A percentile compares a stretch with the other conserved stretches of the same genome.
These are phyloP conservation scores for Arenaria interpres DNA, from an alignment of 2,113 vertebrate species.

Conservation along the genomic window DNA sequence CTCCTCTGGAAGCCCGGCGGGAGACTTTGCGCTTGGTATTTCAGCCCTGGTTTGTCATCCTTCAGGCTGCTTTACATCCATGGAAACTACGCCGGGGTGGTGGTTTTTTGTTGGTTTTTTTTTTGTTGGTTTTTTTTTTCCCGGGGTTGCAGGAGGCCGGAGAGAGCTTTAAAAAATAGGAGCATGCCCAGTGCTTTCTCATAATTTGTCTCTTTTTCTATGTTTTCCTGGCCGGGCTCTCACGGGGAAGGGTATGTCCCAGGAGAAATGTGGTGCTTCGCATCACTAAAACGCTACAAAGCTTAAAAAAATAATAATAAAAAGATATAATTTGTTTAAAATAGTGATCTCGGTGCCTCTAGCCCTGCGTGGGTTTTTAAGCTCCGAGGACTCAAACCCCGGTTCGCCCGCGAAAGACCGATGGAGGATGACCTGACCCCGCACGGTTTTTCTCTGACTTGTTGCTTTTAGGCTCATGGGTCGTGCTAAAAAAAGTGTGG, in stretches of 20 bases:
- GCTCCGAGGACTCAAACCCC: neutral
- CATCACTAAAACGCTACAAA: neutral
- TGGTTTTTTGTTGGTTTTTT: too few relatives aligned
- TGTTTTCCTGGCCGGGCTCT: neutral
- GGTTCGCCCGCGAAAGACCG: neutral
- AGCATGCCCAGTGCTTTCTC: neutral
- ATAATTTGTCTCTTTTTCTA: neutral
- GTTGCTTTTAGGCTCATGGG: rapidly evolving
- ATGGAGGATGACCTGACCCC: neutral
- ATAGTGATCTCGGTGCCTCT: neutral
- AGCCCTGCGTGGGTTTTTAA: neutral
- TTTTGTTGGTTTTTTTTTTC: neutral
- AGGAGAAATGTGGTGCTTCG: neutral
- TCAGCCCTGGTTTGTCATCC: neutral
- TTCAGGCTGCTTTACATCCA: neutral
- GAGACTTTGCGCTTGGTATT: neutral
- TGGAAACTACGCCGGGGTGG: neutral
- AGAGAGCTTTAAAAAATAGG: neutral
- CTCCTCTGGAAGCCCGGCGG: neutral
- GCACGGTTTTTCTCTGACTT: neutral
- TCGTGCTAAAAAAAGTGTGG: neutral
- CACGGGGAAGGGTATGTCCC: neutral
- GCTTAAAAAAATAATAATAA: neutral
- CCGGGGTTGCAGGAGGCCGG: neutral
- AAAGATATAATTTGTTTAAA: neutral